Evolutionary conservation across 2,797 vertebrate genomes (phyloP).

Genomic region (Mormyrops attenuatus): DNA sequence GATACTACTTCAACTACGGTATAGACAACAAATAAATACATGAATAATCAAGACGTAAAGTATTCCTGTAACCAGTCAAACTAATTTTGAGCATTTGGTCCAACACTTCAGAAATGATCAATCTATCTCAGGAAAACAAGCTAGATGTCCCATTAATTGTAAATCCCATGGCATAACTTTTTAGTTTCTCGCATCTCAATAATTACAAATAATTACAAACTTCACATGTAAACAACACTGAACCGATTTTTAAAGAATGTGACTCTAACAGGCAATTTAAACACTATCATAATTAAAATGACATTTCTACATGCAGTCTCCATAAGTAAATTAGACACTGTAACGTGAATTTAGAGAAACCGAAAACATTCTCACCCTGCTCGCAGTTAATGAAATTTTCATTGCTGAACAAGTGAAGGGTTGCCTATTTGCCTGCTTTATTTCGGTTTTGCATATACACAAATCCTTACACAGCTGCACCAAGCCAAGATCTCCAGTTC

Average conservation of each 20-base stretch:
- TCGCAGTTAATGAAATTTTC: neutral
- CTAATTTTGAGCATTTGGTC: neutral
- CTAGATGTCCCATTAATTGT: neutral
- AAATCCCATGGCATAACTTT: neutral
- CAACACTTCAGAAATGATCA: neutral
- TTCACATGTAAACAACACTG: neutral
- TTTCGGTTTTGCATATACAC: neutral
- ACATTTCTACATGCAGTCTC: neutral
- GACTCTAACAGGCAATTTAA: neutral
- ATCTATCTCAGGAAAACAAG: neutral
- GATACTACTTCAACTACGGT: neutral
- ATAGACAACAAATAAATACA: neutral
- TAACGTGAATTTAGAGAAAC: neutral
- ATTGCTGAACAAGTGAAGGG: neutral
- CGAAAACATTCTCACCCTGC: neutral
- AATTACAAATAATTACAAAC: neutral
- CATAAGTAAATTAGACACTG: neutral
- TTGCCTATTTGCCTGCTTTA: neutral
- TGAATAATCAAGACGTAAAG: neutral
- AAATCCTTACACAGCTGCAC: neutral
- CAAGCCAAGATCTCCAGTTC: neutral
- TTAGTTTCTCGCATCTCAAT: neutral
- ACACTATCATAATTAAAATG: neutral
- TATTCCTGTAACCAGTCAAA: neutral
- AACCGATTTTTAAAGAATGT: neutral